Base-by-base conservation (phyloP, 1,140 invertebrate species). In the Drosophila athabasca region DNA sequence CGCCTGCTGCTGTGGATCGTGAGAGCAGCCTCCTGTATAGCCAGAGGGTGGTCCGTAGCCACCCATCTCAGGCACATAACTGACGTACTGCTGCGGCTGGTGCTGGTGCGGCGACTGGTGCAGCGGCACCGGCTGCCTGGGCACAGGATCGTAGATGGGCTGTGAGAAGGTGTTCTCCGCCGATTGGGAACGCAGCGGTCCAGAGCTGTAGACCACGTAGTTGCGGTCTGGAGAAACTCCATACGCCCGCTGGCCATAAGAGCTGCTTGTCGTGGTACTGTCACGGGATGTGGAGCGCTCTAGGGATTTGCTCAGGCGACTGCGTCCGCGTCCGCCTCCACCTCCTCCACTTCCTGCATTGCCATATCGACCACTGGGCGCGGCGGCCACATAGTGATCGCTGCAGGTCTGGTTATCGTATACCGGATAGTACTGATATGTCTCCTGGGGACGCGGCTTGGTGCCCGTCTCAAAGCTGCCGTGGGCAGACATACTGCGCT, bases 391-490 rank as follows among this genome's bases (percentile, higher is more conserved):
- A 66, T 91, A 91, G 39, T 91, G 90, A 74, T 91, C 90, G 39
- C 90, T 91, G 54, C 90, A 91, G 4, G 90, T 91, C 62, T 90
- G 90, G 78, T 91, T 91, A 61, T 91, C 90, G 41, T 91, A 90
- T 19, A 91, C 90, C 39, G 90, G 90, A 70, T 92, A 92, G 50
- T 92, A 91, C 15, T 92, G 90, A 65, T 92, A 92, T 58, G 83
- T 79, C 31, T 90, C 84, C 74, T 92, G 90, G 17, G 52, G 31
- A 0, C 68, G 51, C 0, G 57, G 35, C 17, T 66, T 57, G 19
- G 82, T 74, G 22, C 85, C 82, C 9, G 76, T 90, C 41, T 91
- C 90, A 7, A 91, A 90, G 67, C 88, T 91, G 11, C 90, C 88
- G 39, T 92, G 91, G 11, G 91, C 91, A 0, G 90, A 91, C 60